Conservation (phyloP, 1,140 invertebrate species). For the Drosophila erecta region DNA sequence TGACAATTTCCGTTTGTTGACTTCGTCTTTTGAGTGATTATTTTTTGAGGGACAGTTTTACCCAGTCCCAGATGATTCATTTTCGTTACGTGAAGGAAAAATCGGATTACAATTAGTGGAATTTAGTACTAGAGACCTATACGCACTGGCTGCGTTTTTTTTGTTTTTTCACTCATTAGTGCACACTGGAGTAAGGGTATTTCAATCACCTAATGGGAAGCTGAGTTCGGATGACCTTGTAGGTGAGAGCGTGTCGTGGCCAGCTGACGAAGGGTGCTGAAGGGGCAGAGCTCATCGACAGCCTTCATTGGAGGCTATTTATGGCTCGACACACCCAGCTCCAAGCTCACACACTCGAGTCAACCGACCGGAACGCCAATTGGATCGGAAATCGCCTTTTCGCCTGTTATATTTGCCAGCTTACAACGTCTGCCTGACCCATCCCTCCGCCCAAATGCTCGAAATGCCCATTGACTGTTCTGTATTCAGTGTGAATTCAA, state of each 20-base stretch:
- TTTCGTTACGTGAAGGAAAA: conserved; percentile 61
- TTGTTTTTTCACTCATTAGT: conserved; percentile 15
- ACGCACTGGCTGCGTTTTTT: conserved; percentile 11
- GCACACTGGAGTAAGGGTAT: not conserved
- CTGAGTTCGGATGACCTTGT: conserved; percentile 49
- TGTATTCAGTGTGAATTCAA: conserved; percentile 51
- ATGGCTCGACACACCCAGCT: conserved; percentile 55
- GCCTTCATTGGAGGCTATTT: conserved; percentile 36
- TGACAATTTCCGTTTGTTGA: conserved; percentile 79
- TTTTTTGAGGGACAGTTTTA: conserved; percentile 30
- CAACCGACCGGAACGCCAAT: conserved; percentile 59
- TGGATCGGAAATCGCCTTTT: conserved; percentile 71
- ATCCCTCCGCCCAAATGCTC: not conserved
- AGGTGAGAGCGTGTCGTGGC: conserved; percentile 19
- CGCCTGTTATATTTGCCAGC: conserved; percentile 32
- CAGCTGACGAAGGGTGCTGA: conserved; percentile 10
- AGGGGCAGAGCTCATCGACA: conserved; percentile 33
- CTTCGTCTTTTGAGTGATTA: conserved; percentile 31
- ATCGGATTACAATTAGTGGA: conserved; percentile 33
- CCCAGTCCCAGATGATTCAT: conserved; percentile 59
- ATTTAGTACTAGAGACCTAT: not conserved
- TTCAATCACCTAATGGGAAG: conserved; percentile 19
- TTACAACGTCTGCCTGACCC: conserved; percentile 15
- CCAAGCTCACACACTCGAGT: conserved; percentile 38
- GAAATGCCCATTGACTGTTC: conserved; percentile 58